Evolutionary conservation across 2,797 vertebrate species (phyloP).

Genomic region (Fringilla coelebs): DNA sequence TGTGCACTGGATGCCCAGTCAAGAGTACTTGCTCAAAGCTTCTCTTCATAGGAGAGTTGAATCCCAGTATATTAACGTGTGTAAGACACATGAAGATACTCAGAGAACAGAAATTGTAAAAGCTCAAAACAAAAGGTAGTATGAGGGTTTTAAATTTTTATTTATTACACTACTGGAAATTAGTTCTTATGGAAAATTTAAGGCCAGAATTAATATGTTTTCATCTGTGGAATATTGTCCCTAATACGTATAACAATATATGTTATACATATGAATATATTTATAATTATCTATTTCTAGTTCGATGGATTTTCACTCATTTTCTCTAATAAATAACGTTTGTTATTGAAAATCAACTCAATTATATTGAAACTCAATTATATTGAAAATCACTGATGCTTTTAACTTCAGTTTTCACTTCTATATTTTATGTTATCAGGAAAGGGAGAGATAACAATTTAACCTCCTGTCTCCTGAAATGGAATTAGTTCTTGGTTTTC

Average conservation of each 20-base stretch:
- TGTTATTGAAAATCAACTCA: not conserved
- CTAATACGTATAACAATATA: not conserved
- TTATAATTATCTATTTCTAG: not conserved
- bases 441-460: not conserved
- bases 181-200: not conserved
- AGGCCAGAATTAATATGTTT: not conserved
- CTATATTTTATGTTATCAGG: not conserved
- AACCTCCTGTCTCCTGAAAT: not conserved
- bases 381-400: not conserved
- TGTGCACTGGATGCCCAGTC: not conserved
- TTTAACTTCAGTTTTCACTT: not conserved
- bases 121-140: not conserved
- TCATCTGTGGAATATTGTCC: not conserved
- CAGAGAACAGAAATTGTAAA: not conserved
- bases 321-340: conserved; percentile 8
- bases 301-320: not conserved
- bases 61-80: not conserved
- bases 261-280: not conserved
- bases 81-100: not conserved
- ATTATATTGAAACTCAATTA: not conserved
- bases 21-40: not conserved
- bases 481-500: not conserved
- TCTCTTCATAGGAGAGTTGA: not conserved
- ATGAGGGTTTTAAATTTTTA: not conserved
- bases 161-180: not conserved